These are phyloP conservation scores for Cloeon dipterum DNA, from an alignment of 2,888 invertebrate species.

Conservation along the genomic window DNA sequence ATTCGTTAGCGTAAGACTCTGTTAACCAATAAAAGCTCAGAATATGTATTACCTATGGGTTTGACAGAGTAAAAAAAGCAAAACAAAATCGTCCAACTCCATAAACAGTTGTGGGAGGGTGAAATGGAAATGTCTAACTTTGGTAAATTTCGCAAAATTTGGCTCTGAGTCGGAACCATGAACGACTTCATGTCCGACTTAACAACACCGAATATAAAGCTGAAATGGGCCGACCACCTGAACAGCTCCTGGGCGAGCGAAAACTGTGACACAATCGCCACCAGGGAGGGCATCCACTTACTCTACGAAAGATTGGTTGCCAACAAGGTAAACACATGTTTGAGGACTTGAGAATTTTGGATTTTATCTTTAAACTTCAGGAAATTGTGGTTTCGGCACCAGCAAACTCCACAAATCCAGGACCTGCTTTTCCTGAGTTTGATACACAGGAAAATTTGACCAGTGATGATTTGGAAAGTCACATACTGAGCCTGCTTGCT, in stretches of 20 bases:
- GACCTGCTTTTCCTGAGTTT: slow-evolving; percentile 25
- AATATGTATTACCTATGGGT: no score
- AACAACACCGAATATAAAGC: slow-evolving; percentile 11
- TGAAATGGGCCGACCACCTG: slow-evolving; percentile 30
- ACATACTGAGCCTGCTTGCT: slow-evolving; percentile 24
- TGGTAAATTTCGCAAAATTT: no score
- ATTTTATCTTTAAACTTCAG: slow-evolving; percentile 7
- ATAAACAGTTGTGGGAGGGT: no score
- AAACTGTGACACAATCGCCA: slow-evolving; percentile 27
- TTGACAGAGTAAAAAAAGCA: no score
- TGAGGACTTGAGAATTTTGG: no score
- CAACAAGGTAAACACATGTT: slow-evolving; percentile 19
- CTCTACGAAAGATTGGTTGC: slow-evolving; percentile 28
- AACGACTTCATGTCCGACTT: slow-evolving; percentile 2
- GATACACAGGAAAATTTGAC: slow-evolving; percentile 22
- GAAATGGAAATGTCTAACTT: no score
- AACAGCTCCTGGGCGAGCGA: slow-evolving; percentile 32
- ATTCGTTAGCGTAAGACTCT: no score
- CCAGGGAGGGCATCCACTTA: slow-evolving; percentile 23
- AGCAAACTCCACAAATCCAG: slow-evolving; percentile 14
- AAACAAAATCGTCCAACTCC: no score
- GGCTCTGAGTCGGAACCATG: no score
- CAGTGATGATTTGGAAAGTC: slow-evolving; percentile 25
- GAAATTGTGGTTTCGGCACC: slow-evolving; percentile 14
- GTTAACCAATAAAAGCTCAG: no score